Base-by-base conservation (phyloP, 2,888 invertebrate species). In the Drosophila antonietae region DNA sequence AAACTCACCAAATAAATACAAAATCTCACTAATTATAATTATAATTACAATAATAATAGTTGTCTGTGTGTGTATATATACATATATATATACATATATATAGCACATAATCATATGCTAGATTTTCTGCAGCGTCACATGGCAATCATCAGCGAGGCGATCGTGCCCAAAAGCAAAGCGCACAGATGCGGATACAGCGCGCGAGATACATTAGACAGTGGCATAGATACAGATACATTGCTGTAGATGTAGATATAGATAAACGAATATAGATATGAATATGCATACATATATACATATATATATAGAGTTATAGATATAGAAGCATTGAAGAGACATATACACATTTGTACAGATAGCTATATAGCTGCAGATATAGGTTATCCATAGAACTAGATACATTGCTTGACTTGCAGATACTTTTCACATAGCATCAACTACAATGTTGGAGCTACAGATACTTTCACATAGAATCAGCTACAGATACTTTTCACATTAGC, bases 101-200 rank as follows among this genome's bases (percentile, higher is more conserved):
- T 68, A 35, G 70, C 80, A 77, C 43, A 73, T 83, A 81, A 70
- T 83, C 66, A 81, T 75, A 78, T 78, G 85, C 80, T 43, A 52
- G 73, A 75, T 83, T 83, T 87, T 83, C 33, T 83, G 87, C 83
- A 64, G 47, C 71, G 88, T 88, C 83, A 84, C 78, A 85, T 68
- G 78, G 74, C 83, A 83, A 88, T 85, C 83, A 88, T 78, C 83
- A 85, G 61, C 67, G 69, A 44, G 69, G 82, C 72, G 87, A 80
- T 84, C 80, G 77, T 83, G 86, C 62, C 63, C 68, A 67, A 83
- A 87, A 71, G 63, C 69, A 53, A 53, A 63, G 62, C 67, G 46
- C 59, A 56, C 62, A 74, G 71, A 53, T 73, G 68, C 55, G 41
- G 55, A 28, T 56, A 41, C 41, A 31, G 28, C 7, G n/a, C 28